Evolutionary conservation across 2,113 vertebrate species (phyloP), one percentile per base, ranked within the genome.

Genomic region (Oreochromis niloticus): DNA sequence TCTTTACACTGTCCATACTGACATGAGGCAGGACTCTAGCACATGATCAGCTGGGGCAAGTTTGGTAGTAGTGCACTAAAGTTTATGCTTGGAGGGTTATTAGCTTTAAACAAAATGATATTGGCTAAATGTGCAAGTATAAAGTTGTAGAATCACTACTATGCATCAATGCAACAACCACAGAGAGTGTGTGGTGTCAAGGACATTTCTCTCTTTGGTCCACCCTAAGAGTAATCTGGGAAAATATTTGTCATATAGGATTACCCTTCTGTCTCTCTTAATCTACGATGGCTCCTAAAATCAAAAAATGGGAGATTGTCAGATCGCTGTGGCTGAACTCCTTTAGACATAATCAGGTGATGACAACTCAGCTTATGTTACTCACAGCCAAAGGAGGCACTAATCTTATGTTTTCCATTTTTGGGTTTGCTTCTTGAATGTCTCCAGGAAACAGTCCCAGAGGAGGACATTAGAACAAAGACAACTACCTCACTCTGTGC

Each of bases 91-190:
- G 9, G 16, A 8, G 17, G 6, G 30, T 13, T 6, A n/a, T 13
- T n/a, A n/a, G 17, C 3, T n/a, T 24, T 1, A 2, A 39, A 14
- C 11, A 2, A 32, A 9, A 1, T 0, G 3, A 12, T 7, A n/a
- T 36, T n/a, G 32, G 12, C 66, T 9, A 71, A 78, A 48, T 52
- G 0, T 32, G 3, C 24, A 50, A 48, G n/a, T n/a, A 36, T n/a
- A 36, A n/a, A 36, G n/a, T 43, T 71, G 16, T 61, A 10, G 57
- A 34, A 71, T 41, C 13, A 43, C 39, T 4, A 71, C n/a, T 43
- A 71, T 71, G 5, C 27, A 61, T 61, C 27, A 61, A 32, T 71
- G n/a, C n/a, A 71, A 71, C 19, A 71, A 43, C n/a, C 0, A 41
- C n/a, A 43, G 12, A 16, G 66, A 22, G n/a, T 4, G 66, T 0